phyloP scores from a whole-genome alignment of 2,113 vertebrate species.

The Trinectes maculatus region DNA sequence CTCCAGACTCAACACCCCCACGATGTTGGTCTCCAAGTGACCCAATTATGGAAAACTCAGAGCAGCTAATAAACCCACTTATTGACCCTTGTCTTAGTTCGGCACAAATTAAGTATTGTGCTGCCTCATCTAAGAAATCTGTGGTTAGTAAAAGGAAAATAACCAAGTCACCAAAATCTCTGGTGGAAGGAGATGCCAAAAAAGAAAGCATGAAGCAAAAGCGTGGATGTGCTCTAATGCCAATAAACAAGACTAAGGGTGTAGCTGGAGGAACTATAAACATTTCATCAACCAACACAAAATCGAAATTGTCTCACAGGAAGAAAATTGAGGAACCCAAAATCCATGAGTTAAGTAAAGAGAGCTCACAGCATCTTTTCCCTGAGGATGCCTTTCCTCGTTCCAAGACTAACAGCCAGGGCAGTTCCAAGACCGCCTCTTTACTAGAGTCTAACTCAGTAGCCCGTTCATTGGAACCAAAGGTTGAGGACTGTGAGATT shows the following conservation, averaged over 20 bases:
- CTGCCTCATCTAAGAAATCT: constrained; percentile 84
- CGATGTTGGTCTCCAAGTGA: constrained; percentile 98
- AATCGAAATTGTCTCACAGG: constrained; percentile 57
- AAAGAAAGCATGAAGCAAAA: constrained; percentile 76
- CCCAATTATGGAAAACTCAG: constrained; percentile 84
- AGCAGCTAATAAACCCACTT: constrained; percentile 85
- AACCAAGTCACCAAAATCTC: constrained; percentile 74
- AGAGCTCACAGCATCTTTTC: constrained; percentile 72
- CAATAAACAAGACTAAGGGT: constrained; percentile 82
- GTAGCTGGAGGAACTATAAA: constrained; percentile 37
- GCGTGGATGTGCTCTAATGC: constrained; percentile 61
- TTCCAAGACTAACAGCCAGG: constrained; percentile 62
- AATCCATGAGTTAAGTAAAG: constrained; percentile 67
- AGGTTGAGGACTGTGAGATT: constrained; percentile 73
- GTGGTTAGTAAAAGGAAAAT: constrained; percentile 78
- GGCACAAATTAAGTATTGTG: constrained; percentile 68
- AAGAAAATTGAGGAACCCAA: constrained; percentile 66
- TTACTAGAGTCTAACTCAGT: constrained; percentile 17
- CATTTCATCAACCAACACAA: constrained; percentile 29
- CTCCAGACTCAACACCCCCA: constrained; percentile 90
- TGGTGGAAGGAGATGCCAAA: constrained; percentile 76
- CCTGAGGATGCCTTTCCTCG: constrained; percentile 71
- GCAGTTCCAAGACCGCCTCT: constrained; percentile 18
- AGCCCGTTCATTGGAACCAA: constrained; percentile 55
- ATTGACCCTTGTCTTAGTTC: constrained; percentile 81